A percentile compares a stretch with the other conserved stretches of the same genome.
These are phyloP conservation scores for Willisornis vidua DNA, from an alignment of 2,113 vertebrate genomes.

Conservation along the genomic window DNA sequence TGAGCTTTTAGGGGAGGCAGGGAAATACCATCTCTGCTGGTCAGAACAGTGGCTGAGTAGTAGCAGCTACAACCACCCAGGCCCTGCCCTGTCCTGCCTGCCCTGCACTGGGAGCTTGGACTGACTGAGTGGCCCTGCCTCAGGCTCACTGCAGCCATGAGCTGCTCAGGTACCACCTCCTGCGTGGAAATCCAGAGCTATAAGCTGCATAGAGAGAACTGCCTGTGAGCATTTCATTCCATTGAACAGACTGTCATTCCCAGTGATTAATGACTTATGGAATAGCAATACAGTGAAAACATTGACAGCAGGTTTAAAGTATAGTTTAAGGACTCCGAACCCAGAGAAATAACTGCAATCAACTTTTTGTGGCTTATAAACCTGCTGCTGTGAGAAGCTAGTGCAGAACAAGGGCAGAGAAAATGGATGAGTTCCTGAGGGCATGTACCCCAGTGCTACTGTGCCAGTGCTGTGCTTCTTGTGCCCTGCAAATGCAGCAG, in stretches of 20 bases:
- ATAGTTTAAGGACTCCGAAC: not conserved
- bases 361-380: not conserved
- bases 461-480: not conserved
- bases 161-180: not conserved
- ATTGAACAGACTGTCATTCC: not conserved
- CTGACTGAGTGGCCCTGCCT: fast-evolving
- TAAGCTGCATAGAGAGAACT: not conserved
- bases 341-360: constrained; percentile 3
- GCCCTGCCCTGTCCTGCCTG: not conserved
- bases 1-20: not conserved
- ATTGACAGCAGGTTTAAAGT: not conserved
- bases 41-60: not conserved
- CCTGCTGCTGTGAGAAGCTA: not conserved
- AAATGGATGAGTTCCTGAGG: not conserved
- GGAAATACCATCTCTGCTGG: fast-evolving
- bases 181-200: not conserved
- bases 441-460: not conserved
- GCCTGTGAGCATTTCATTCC: not conserved
- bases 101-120: fast-evolving
- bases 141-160: fast-evolving
- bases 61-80: not conserved
- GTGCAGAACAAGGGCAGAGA: not conserved
- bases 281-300: not conserved
- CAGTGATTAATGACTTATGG: not conserved
- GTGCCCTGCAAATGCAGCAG: not conserved